Base-by-base conservation (phyloP, 2,113 vertebrate genomes). In the Mus spicilegus region DNA sequence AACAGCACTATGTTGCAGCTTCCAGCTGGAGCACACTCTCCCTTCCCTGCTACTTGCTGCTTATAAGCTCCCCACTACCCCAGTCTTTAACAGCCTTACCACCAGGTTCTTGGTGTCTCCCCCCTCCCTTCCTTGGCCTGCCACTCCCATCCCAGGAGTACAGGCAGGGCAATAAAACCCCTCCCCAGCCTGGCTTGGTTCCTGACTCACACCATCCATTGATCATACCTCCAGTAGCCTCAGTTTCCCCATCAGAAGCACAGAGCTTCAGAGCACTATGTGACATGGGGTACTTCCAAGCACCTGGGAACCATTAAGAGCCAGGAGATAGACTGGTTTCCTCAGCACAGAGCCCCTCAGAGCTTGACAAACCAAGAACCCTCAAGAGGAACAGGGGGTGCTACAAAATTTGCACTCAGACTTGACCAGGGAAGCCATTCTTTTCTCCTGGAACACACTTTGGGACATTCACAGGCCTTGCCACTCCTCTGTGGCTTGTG, bases 321-420 rank as follows among this genome's bases (percentile, higher is more conserved):
- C 39, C 77, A 91, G 28, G 39, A 5, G 17, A 13, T 63, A 65
- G 26, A 2, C 7, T 46, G 51, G 12, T 39, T 56, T 82, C 67
- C 56, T 75, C 19, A 36, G 42, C 26, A 13, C 56, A 63, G 28
- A 91, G 10, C n/a, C 58, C 61, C 87, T 81, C 46, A 22, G 77
- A 24, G 33, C 39, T 54, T 58, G 33, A 4, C 12, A 5, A 9
- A n/a, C 51, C 65, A 33, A n/a, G 10, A 46, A 54, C 8, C 4
- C 0, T 42, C 39, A n/a, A 3, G 30, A 5, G 17, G 28, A 4
- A 7, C 1, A 20, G 65, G 65, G 5, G n/a, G 22, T 17, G 5
- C 28, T 14, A 3, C 4, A 33, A 61, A 1, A 0, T 58, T 22
- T 54, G 19, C 46, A 75, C 46, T 61, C 28, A 19, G 63, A 49